Evolutionary conservation across 2,113 vertebrate species (phyloP).

Genomic region (Otus sunia): DNA sequence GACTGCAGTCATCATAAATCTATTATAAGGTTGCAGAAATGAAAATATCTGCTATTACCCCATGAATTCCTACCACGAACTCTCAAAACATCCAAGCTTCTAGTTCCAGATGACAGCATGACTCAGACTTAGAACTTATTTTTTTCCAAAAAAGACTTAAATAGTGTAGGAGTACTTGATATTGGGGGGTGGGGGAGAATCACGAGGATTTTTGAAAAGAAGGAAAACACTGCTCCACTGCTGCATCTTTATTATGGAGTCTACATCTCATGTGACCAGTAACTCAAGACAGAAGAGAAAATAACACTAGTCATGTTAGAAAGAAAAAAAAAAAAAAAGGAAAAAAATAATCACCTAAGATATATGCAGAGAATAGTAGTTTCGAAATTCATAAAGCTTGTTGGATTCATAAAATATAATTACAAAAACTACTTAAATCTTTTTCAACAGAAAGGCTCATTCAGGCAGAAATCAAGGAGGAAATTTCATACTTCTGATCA

Average conservation of each 20-base stretch:
- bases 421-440: background rate
- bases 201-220: background rate
- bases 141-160: background rate
- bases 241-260: background rate
- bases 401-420: background rate
- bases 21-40: background rate
- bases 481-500: background rate
- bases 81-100: background rate
- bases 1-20: background rate
- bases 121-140: background rate
- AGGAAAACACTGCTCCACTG: background rate
- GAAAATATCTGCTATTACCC: background rate
- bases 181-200: background rate
- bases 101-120: background rate
- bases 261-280: background rate
- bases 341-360: background rate
- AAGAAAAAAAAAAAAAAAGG: background rate
- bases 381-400: background rate
- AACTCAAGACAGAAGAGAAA: background rate
- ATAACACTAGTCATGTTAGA: background rate
- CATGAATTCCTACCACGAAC: background rate
- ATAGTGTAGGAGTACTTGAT: constrained; percentile 22
- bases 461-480: background rate
- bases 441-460: background rate
- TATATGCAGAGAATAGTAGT: background rate